These are phyloP conservation scores for Pangasius macronema DNA, from an alignment of 2,797 vertebrate species.

Conservation along the genomic window DNA sequence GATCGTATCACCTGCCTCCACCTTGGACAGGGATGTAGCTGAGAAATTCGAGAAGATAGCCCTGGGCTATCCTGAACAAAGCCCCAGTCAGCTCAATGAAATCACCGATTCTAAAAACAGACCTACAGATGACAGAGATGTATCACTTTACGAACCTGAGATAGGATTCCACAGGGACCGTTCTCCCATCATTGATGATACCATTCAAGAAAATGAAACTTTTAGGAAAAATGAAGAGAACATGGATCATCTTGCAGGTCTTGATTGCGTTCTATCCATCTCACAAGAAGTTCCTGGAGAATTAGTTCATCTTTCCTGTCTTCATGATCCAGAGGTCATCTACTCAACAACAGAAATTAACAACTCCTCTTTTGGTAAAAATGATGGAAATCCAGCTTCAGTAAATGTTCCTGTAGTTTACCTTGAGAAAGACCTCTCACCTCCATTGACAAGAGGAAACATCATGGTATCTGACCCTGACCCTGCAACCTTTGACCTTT, in stretches of 20 bases:
- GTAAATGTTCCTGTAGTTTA: constrained; percentile 14
- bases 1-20: neutral
- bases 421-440: neutral
- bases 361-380: neutral
- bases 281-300: neutral
- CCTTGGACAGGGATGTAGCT: neutral
- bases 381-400: neutral
- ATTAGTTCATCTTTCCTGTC: neutral
- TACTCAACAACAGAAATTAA: neutral
- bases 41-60: neutral
- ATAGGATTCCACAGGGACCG: neutral
- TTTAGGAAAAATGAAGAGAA: neutral
- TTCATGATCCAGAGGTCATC: neutral
- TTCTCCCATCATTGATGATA: neutral
- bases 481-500: constrained; percentile 12
- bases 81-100: neutral
- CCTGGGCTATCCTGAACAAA: neutral
- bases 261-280: neutral
- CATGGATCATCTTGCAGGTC: neutral
- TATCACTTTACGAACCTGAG: neutral
- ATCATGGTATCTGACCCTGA: neutral
- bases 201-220: neutral
- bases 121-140: neutral
- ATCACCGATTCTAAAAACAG: neutral
- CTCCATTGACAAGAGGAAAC: neutral